Evolutionary conservation across 2,888 invertebrate genomes (phyloP).

Genomic region (Clitarchus hookeri): DNA sequence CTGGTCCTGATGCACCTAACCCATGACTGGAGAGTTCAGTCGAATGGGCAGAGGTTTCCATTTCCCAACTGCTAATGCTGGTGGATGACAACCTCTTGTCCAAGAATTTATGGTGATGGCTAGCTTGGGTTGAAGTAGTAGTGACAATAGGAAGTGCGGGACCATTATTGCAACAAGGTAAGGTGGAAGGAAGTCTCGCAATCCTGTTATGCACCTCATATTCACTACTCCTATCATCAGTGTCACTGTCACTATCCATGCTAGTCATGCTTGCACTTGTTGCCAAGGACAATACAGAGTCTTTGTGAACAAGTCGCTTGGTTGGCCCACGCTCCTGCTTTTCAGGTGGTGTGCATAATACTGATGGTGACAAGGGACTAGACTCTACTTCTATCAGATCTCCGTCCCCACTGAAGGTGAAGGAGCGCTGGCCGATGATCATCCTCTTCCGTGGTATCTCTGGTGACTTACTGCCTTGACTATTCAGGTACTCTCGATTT

Average conservation of each 20-base stretch:
- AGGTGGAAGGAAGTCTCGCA: neutral
- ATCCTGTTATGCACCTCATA: slow-evolving; percentile 21
- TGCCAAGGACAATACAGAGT: slow-evolving; percentile 37
- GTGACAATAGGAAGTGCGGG: neutral
- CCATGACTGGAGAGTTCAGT: neutral
- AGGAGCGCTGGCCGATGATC: slow-evolving; percentile 51
- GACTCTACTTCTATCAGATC: slow-evolving; percentile 48
- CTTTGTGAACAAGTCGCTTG: slow-evolving; percentile 37
- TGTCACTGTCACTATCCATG: slow-evolving; percentile 39
- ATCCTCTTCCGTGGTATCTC: slow-evolving; percentile 48
- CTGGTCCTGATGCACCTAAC: neutral
- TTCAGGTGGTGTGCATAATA: neutral
- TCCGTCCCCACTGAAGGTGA: slow-evolving; percentile 51
- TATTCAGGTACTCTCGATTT: slow-evolving; percentile 52
- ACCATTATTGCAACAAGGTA: neutral
- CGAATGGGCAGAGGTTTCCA: slow-evolving; percentile 25
- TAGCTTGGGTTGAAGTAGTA: neutral
- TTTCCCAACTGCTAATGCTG: slow-evolving; percentile 39
- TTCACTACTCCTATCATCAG: slow-evolving; percentile 35
- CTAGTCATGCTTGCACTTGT: slow-evolving; percentile 38
- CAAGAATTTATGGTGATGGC: neutral
- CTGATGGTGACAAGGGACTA: neutral
- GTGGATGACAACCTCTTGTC: slow-evolving; percentile 37
- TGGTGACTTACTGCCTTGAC: slow-evolving; percentile 49
- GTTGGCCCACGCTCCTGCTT: neutral